Base-by-base conservation (phyloP, 2,797 vertebrate genomes). In the Propithecus deckenii region DNA sequence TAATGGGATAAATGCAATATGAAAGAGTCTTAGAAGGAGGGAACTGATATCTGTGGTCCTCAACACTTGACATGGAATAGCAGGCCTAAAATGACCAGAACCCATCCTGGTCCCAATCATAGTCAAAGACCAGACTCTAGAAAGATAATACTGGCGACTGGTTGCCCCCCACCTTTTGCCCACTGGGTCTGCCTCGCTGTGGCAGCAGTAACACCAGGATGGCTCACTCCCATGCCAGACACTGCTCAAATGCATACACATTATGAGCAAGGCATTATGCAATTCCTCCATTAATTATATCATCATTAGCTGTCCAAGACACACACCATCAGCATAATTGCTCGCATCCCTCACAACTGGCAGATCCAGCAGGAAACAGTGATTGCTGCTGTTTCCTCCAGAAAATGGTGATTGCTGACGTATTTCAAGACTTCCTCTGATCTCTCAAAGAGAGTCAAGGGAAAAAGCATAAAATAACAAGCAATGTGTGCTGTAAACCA, bases 341-440 rank as follows among this genome's bases (percentile, higher is more conserved):
- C 50, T 50, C 46, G 72, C 48, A 17, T 32, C 57, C 87, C 85
- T 75, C 15, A 59, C 46, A 94, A 84, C 84, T 86, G 75, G 79
- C 86, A 72, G 65, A 67, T 8, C 50, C 79, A 25, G 17, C 48
- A 88, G 94, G 96, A 96, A 94, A 93, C 84, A 46, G 79, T 52
- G 32, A 93, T n/a, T 8, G 78, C 28, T 93, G 61, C 18, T 81
- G 59, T 55, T 96, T 97, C 96, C 92, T 87, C 65, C 86, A 59
- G 92, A 91, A 96, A 96, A 86, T 17, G 63, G 71, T 86, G 48
- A 85, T 61, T 28, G 17, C 43, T 76, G 57, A 32, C 74, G n/a
- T 61, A 67, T 93, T 94, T 80, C 74, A 69, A 90, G 80, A 57
- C 50, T 67, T 86, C 81, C 90, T 95, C 87, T 85, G n/a, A 74